These are phyloP conservation scores for Zosterops borbonicus DNA, from an alignment of 2,113 vertebrate species.

Conservation along the genomic window DNA sequence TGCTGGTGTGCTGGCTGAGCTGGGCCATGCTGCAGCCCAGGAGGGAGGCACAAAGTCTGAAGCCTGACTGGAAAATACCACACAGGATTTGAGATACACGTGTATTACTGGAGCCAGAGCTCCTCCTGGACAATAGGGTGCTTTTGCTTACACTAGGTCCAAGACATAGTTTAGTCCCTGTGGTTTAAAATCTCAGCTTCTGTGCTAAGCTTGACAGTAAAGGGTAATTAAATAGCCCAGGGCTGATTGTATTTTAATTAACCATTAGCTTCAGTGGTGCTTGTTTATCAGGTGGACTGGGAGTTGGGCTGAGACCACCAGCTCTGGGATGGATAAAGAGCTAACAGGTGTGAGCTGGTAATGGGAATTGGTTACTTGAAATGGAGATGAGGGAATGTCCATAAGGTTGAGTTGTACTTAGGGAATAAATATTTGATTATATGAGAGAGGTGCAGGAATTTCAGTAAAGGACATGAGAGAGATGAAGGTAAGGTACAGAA, in stretches of 20 bases:
- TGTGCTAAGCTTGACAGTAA: background rate
- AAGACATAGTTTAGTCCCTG: background rate
- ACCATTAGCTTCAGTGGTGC: background rate
- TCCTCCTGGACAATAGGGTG: background rate
- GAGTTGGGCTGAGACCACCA: background rate
- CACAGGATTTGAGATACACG: accelerated
- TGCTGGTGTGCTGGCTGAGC: background rate
- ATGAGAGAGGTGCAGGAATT: background rate
- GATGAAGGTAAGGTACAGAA: background rate
- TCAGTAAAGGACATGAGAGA: background rate
- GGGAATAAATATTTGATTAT: background rate
- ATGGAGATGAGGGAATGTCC: background rate
- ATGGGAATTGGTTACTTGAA: background rate
- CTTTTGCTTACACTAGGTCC: background rate
- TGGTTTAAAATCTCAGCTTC: background rate
- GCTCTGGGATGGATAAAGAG: background rate
- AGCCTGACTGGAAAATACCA: background rate
- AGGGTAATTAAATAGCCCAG: background rate
- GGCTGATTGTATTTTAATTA: background rate
- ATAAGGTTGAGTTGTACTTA: background rate
- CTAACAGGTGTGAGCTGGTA: background rate
- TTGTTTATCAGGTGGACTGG: background rate
- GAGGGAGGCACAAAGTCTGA: background rate
- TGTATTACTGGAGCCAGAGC: background rate
- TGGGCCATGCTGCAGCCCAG: background rate